Conservation (phyloP, 1,140 invertebrate species). For the Drosophila aff. region DNA sequence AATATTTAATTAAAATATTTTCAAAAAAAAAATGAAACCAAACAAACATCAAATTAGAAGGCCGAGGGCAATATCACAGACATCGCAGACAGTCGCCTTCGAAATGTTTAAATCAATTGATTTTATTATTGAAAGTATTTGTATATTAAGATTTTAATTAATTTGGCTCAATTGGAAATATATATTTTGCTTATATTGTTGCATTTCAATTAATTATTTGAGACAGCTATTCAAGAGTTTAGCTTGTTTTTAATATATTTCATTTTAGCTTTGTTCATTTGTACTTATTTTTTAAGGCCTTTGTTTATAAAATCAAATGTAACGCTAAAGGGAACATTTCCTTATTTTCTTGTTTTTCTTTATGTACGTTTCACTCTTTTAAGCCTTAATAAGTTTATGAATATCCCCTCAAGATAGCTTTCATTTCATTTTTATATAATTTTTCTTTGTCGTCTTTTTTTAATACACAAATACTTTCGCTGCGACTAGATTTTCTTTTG, state of each 20-base stretch:
- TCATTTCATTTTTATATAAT: not conserved
- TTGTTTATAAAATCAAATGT: not conserved
- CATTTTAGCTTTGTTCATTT: not conserved
- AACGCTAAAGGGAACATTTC: not conserved
- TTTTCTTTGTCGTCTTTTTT: not conserved
- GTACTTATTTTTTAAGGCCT: not conserved
- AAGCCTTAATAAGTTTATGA: not conserved
- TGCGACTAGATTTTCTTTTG: slow-evolving; percentile 39
- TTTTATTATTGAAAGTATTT: not conserved
- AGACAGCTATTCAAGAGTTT: not conserved
- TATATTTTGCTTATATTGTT: too few relatives aligned
- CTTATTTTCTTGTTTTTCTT: not conserved
- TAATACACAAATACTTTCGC: slow-evolving; percentile 30
- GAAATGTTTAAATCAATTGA: not conserved
- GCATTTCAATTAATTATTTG: not conserved
- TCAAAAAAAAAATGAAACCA: not conserved
- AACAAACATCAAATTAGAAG: slow-evolving; percentile 14
- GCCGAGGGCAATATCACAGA: not conserved
- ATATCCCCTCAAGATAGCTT: not conserved
- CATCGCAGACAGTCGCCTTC: not conserved
- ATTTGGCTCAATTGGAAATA: not conserved
- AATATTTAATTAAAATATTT: slow-evolving; percentile 82
- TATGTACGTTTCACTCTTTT: not conserved
- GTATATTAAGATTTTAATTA: not conserved
- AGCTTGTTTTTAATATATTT: not conserved